phyloP scores from a whole-genome alignment of 2,797 vertebrate species.

The Hypotaenidia okinawae region DNA sequence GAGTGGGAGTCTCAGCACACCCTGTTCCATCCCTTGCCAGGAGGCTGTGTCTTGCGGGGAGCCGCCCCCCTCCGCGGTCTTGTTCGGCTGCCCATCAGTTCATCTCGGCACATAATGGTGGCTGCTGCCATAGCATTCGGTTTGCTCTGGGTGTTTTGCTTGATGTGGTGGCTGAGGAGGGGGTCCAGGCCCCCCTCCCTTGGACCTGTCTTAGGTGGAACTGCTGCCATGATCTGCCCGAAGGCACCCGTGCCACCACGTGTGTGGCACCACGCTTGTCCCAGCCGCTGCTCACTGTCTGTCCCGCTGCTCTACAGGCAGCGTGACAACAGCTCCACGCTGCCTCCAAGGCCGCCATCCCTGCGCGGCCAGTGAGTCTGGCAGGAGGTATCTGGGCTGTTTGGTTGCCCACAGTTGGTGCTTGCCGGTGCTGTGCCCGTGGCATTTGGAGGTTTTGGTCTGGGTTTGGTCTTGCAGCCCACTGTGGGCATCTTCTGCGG shows the following conservation, averaged over 20 bases:
- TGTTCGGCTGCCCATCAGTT: background rate
- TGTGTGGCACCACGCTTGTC: accelerated
- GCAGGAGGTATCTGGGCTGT: background rate
- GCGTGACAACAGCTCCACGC: accelerated
- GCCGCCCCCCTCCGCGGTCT: accelerated
- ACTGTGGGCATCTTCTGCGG: background rate
- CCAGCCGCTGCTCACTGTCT: background rate
- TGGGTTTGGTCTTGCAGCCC: background rate
- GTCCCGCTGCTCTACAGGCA: background rate
- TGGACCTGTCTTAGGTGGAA: background rate
- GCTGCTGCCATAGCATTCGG: background rate
- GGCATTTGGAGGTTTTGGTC: accelerated
- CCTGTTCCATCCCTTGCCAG: accelerated
- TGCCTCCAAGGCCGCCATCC: background rate
- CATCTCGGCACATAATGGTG: accelerated
- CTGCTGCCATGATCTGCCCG: too few species aligned
- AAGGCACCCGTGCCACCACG: accelerated
- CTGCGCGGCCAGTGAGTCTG: background rate
- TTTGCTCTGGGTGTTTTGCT: background rate
- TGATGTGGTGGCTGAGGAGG: background rate
- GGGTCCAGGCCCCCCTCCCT: background rate
- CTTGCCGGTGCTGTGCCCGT: accelerated
- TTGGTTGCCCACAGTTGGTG: accelerated
- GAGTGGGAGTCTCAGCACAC: background rate
- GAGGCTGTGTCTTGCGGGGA: background rate